These are phyloP conservation scores for Coregonus ussuriensis DNA, from an alignment of 2,797 vertebrate species.

Conservation along the genomic window DNA sequence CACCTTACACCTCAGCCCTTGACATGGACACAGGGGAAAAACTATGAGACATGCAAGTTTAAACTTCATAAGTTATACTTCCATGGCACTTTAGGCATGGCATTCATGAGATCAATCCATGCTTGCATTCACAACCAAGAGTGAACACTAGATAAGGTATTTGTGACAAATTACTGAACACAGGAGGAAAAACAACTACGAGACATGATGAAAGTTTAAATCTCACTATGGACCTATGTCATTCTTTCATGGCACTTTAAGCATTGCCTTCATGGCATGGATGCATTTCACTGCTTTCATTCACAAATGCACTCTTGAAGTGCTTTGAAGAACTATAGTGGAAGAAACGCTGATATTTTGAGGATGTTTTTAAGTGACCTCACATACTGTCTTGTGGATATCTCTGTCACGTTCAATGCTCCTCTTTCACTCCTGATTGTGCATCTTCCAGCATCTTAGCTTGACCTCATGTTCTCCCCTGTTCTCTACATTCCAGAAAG, in stretches of 20 bases:
- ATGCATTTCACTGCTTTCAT: slow-evolving; percentile 25
- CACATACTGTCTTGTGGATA: slow-evolving; percentile 33
- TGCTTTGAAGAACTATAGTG: slow-evolving; percentile 14
- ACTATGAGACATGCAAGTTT: background rate
- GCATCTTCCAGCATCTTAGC: slow-evolving; percentile 31
- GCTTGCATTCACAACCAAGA: background rate
- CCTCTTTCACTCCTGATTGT: too few relatives aligned
- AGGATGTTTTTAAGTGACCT: background rate
- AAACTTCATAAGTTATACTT: background rate
- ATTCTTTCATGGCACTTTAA: slow-evolving; percentile 16
- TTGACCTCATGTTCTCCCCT: background rate
- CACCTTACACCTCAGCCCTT: too few relatives aligned
- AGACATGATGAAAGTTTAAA: background rate
- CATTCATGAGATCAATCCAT: too few relatives aligned
- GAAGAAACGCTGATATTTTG: slow-evolving; percentile 43
- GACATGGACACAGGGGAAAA: too few relatives aligned
- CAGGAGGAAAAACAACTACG: background rate
- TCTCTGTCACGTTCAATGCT: slow-evolving; percentile 33
- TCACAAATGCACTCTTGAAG: slow-evolving; percentile 19
- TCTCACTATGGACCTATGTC: background rate
- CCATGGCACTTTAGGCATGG: background rate
- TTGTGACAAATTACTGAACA: background rate
- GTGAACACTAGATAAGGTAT: slow-evolving; percentile 7
- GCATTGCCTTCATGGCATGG: slow-evolving; percentile 31
- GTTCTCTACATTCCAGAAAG: slow-evolving; percentile 26